Percentiles rank a stretch among this genome's conserved stretches.
phyloP scores from a whole-genome alignment of 2,113 vertebrate genomes.

The Neolamprologus brichardi region DNA sequence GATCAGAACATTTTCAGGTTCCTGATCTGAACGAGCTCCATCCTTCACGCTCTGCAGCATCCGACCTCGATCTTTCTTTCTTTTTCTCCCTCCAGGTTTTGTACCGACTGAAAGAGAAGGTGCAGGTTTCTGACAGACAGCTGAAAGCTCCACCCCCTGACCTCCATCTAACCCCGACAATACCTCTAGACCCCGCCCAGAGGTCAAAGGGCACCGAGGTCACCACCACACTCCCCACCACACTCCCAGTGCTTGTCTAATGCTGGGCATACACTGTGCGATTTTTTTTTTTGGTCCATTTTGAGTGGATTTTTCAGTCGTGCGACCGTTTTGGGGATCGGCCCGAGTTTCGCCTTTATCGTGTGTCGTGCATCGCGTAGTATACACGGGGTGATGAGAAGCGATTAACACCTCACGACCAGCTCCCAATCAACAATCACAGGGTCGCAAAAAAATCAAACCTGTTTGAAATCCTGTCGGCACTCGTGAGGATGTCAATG shows the following conservation, averaged over 20 bases:
- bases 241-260: not conserved
- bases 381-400: not conserved
- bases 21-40: not conserved
- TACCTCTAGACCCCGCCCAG: slow-evolving; percentile 63
- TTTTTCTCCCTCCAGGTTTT: slow-evolving; percentile 77
- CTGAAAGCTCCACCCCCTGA: slow-evolving; percentile 80
- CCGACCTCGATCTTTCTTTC: not conserved
- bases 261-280: not conserved
- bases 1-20: not conserved
- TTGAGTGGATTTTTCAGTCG: not conserved
- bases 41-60: not conserved
- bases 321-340: not conserved
- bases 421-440: not conserved
- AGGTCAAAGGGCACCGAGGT: slow-evolving; percentile 59
- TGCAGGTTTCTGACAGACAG: slow-evolving; percentile 80
- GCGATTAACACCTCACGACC: not conserved
- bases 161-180: slow-evolving; percentile 74
- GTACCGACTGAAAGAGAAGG: slow-evolving; percentile 87
- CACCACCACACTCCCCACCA: not conserved
- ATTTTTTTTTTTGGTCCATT: not conserved
- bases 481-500: not conserved
- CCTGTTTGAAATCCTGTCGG: not conserved
- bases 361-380: not conserved
- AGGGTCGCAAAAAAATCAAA: not conserved
- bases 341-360: not conserved